These are phyloP conservation scores for Indicator maculatus DNA, from an alignment of 2,113 vertebrate species.

Conservation along the genomic window DNA sequence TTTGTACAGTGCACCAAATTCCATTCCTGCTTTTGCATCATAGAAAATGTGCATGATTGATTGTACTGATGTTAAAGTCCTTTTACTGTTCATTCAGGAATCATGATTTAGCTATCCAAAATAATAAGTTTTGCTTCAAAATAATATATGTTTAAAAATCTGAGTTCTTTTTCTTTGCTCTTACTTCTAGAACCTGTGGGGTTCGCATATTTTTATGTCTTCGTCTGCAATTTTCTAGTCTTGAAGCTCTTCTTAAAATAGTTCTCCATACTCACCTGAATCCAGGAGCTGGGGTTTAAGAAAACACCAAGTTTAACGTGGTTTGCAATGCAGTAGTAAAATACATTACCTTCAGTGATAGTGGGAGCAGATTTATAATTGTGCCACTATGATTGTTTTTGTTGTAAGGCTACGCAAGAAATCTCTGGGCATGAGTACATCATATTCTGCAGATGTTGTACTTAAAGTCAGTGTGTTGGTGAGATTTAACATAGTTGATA, in stretches of 20 bases:
- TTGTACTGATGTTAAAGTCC: background rate
- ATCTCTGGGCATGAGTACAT: background rate
- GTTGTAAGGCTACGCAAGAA: background rate
- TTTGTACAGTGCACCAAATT: background rate
- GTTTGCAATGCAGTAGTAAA: background rate
- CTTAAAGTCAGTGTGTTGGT: background rate
- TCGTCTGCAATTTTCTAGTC: background rate
- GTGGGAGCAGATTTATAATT: background rate
- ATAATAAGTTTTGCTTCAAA: background rate
- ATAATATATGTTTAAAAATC: background rate
- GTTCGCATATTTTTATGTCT: background rate
- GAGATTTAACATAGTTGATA: background rate
- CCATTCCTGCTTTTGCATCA: background rate
- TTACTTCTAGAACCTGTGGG: background rate
- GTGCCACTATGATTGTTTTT: background rate
- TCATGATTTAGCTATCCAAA: background rate
- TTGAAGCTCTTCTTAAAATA: background rate
- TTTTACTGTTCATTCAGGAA: background rate
- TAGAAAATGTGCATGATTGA: background rate
- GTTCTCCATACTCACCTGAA: background rate
- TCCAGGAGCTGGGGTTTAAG: background rate
- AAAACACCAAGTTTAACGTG: background rate
- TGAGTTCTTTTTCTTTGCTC: background rate
- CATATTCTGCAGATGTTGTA: background rate
- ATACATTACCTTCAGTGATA: background rate